Base-by-base conservation (phyloP, 2,888 invertebrate genomes). In the Gortyna flavago region DNA sequence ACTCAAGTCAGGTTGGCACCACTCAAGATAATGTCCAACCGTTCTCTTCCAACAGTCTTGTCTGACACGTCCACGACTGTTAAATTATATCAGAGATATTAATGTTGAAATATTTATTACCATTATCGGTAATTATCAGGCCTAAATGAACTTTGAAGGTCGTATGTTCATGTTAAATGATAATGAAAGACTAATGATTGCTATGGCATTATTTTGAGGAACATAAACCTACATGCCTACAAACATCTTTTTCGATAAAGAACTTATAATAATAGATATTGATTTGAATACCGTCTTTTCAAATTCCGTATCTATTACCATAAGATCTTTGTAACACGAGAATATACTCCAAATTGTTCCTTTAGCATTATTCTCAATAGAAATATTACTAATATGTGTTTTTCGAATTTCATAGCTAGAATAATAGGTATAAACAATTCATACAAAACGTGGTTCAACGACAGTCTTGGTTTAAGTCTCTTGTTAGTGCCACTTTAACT, bases 41-140 rank as follows among this genome's bases (percentile, higher is more conserved):
- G 21, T 68, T 62, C 61, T 35, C 62, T 83, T 66, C 41, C 5
- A 54, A 67, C 35, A 41, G 21, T 38, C 25, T 38, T 29, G 48
- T 59, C 48, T 51, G 59, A 65, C 59, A 65, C 41, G 44, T 25
- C 32, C 32, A 54, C 64, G 61, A 51, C 51, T 41, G 69, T 76
- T 48, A 71, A 65, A 70, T 72, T 85, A 66, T 68, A 66, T 61
- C 57, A 66, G 13, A 51, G 69, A 62, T 64, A 72, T 66, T 59
- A 35, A 85, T 68, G 75, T 65, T 65, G 48, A 75, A 83, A 83
- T 77, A 77, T 83, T 67, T 79, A 75, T 75, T 57, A 41, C 57
- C 29, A 68, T 77, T 76, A 75, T 59, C 41, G 48, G 41, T 35
- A 44, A 82, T 66, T 66, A 73, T 83, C 65, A 35, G 61, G n/a